phyloP scores from a whole-genome alignment of 30 jellyfish, hydroid and myxozoan genomes.

The Pseudorhiza aurosa region DNA sequence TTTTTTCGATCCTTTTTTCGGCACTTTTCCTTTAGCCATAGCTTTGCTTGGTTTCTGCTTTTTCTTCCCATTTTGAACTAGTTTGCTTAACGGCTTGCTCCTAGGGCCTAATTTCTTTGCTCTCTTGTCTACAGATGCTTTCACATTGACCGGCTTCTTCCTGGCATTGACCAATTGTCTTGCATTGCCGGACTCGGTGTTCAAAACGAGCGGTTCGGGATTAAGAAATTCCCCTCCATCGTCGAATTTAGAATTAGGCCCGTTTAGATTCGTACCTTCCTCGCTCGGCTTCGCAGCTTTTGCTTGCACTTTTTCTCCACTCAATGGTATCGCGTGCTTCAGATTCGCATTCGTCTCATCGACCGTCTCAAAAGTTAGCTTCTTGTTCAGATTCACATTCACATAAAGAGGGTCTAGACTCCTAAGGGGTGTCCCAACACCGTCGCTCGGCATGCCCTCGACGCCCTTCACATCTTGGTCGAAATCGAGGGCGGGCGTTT shows the following conservation, averaged over 20 bases:
- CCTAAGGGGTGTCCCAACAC: neutral
- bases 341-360: neutral
- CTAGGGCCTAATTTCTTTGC: neutral
- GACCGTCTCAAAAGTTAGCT: neutral
- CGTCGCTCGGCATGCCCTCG: conserved; percentile 1
- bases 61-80: neutral
- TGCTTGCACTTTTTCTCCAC: neutral
- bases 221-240: conserved; percentile 45
- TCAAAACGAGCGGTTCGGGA: conserved; percentile 8
- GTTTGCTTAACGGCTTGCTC: neutral
- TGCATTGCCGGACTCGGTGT: conserved; percentile 12
- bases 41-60: neutral
- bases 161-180: neutral
- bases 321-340: conserved; percentile 16
- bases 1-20: neutral
- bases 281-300: neutral
- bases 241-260: conserved; percentile 16
- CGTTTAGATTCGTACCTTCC: neutral
- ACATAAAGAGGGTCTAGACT: conserved; percentile 6
- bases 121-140: neutral
- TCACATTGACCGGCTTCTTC: neutral
- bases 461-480: neutral
- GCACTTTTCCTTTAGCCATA: neutral
- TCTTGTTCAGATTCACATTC: neutral
- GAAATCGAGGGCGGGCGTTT: neutral